Conservation (phyloP, 2,113 vertebrate species). For the Dicaeum eximium region DNA sequence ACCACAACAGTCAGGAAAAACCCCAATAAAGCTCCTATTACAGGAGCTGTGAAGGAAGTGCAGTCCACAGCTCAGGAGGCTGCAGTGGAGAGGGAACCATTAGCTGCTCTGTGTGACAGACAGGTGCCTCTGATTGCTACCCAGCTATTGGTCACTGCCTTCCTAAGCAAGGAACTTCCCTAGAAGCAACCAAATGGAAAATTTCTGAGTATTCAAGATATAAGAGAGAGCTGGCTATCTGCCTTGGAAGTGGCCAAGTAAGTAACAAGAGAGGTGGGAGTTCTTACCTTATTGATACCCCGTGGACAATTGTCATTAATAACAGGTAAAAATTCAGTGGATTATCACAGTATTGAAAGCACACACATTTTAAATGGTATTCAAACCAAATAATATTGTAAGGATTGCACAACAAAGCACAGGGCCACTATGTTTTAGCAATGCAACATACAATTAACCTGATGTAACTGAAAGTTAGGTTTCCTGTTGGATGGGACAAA, state of each 20-base stretch:
- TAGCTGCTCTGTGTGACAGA: not conserved
- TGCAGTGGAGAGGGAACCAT: not conserved
- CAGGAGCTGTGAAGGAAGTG: not conserved
- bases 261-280: not conserved
- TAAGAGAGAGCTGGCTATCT: not conserved
- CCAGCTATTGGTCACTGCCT: not conserved
- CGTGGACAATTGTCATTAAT: not conserved
- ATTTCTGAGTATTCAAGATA: not conserved
- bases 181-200: not conserved
- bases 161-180: not conserved
- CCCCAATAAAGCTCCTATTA: rapidly evolving
- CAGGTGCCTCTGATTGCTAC: not conserved
- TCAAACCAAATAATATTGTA: not conserved
- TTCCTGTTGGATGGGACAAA: not conserved
- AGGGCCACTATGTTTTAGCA: not conserved
- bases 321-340: not conserved
- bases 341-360: not conserved
- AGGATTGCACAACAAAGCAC: not conserved
- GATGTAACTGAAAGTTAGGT: not conserved
- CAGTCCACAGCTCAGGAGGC: not conserved
- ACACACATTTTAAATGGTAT: not conserved
- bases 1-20: not conserved
- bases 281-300: not conserved
- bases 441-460: not conserved
- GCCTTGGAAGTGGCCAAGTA: not conserved